A percentile compares a stretch with the other conserved stretches of the same genome.
Conservation (phyloP, 2,113 vertebrate genomes). For the Bucco capensis region DNA sequence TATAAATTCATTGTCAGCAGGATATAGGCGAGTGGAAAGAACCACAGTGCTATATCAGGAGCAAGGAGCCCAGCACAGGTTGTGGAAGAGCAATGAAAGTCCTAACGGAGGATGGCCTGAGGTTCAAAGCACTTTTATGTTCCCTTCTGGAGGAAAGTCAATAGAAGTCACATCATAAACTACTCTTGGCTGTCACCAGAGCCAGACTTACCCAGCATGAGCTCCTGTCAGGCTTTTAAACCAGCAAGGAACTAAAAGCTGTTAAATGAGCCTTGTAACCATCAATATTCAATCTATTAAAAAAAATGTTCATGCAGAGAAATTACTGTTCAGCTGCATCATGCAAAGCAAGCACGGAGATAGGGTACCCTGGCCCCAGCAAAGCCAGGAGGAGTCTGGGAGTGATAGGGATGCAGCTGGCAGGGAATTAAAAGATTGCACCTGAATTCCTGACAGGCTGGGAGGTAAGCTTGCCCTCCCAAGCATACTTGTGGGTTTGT, state of each 20-base stretch:
- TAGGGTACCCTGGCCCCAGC: neutral
- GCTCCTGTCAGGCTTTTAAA: neutral
- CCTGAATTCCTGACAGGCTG: neutral
- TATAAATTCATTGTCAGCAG: neutral
- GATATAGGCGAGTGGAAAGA: neutral
- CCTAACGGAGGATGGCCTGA: neutral
- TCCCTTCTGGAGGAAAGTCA: neutral
- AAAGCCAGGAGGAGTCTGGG: neutral
- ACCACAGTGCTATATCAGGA: neutral
- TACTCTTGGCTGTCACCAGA: rapidly evolving
- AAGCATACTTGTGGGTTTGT: rapidly evolving
- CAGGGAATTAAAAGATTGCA: neutral
- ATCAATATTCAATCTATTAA: neutral
- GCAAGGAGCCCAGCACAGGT: rapidly evolving
- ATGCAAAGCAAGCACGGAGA: neutral
- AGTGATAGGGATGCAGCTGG: rapidly evolving
- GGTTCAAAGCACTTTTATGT: neutral
- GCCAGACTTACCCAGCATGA: neutral
- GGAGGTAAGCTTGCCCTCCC: neutral
- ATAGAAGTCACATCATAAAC: neutral
- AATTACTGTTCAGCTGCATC: neutral
- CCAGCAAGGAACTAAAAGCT: neutral
- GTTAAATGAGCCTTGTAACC: rapidly evolving
- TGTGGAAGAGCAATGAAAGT: neutral
- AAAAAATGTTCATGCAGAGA: rapidly evolving